Base-by-base conservation (phyloP, 2,797 vertebrate genomes). In the Pagetopsis macropterus region DNA sequence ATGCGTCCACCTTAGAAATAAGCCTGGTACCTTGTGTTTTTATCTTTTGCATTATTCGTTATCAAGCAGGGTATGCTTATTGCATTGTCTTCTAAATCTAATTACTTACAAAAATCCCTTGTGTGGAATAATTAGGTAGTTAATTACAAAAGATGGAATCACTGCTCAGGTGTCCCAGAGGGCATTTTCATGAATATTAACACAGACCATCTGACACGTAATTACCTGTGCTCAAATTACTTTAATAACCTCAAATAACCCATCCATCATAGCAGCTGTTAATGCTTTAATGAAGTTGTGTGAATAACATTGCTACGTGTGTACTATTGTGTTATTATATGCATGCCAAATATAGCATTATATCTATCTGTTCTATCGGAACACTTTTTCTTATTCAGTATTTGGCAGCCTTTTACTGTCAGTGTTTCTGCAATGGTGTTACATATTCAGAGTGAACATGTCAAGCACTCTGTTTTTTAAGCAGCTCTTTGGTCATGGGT, bases 401-500 rank as follows among this genome's bases (percentile, higher is more conserved):
- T 17, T 3, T 4, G 1, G 9, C 11, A 41, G 51, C 3, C 21
- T 54, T 62, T 56, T 65, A 72, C 13, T 14, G 13, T 60, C 16
- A 49, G 21, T 50, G 43, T 64, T 58, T 57, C 16, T 3, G 31
- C 19, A 48, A 44, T 16, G 43, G 65, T 31, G 19, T 61, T 31
- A 16, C 41, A 71, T 23, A 65, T 76, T 73, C 31, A 74, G 19
- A 12, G 50, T 74, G 45, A 73, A 65, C 70, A 72, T 65, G 55
- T 62, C 31, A 48, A 58, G 15, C 10, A 0, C 48, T 6, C 44
- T 54, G 12, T 46, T 84, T 83, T 51, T 45, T 0, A 55, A 70
- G 66, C 75, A 49, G 9, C 46, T 55, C 10, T 75, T 55, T 51
- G 62, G 71, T 83, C 83, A 89, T 85, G 83, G 75, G 63, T 90